Percentiles rank a stretch among this genome's conserved stretches.
phyloP scores from a whole-genome alignment of 2,113 vertebrate species.

The Coregonus clupeaformis region DNA sequence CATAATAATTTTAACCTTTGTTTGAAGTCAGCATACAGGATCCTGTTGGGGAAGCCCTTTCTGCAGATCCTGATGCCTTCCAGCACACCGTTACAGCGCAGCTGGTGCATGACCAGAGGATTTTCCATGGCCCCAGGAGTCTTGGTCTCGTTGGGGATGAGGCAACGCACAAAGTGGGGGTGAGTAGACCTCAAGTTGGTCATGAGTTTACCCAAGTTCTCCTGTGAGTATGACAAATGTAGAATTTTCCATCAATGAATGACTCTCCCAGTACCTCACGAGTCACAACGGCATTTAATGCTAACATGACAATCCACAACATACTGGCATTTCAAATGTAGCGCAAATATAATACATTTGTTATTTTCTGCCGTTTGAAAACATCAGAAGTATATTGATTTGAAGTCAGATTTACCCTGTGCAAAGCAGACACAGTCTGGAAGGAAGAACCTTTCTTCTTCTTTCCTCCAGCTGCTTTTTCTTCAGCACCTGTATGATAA shows the following conservation, averaged over 20 bases:
- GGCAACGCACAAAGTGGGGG: constrained; percentile 83
- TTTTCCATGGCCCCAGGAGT: constrained; percentile 75
- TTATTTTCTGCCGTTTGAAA: too few species aligned
- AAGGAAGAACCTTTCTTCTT: too few species aligned
- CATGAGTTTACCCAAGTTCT: constrained; percentile 85
- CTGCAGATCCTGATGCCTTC: constrained; percentile 78
- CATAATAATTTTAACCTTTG: constrained; percentile 60
- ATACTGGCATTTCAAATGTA: too few species aligned
- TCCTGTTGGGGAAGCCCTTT: constrained; percentile 79
- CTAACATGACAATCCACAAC: too few species aligned
- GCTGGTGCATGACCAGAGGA: constrained; percentile 72
- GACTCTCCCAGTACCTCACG: too few species aligned
- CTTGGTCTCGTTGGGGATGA: constrained; percentile 85
- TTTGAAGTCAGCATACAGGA: constrained; percentile 76
- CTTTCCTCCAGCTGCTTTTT: too few species aligned
- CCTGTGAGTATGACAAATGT: constrained; percentile 55
- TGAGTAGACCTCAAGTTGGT: constrained; percentile 80
- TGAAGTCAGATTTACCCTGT: too few species aligned
- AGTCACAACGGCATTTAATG: too few species aligned
- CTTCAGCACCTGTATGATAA: too few species aligned
- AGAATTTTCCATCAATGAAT: background rate
- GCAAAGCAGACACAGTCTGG: too few species aligned
- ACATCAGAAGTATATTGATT: too few species aligned
- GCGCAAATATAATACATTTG: too few species aligned
- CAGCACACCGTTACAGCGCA: constrained; percentile 76